Evolutionary conservation across 2,797 vertebrate species (phyloP).

Genomic region (Chromis chromis): DNA sequence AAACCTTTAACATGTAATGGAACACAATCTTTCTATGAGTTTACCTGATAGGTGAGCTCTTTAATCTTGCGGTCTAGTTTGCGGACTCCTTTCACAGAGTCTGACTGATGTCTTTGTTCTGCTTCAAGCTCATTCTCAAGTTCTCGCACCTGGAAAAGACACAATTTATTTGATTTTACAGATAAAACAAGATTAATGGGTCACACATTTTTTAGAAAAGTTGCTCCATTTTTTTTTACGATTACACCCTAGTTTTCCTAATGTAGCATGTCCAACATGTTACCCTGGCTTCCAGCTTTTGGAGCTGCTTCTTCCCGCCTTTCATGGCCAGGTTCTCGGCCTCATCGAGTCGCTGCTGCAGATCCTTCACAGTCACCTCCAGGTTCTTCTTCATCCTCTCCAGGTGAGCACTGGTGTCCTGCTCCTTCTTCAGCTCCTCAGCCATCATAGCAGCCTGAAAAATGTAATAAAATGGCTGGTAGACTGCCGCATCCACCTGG

Average conservation of each 20-base stretch:
- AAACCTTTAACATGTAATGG: no score
- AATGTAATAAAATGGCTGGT: slow-evolving; percentile 6
- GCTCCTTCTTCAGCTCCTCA: slow-evolving; percentile 90
- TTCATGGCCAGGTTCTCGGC: slow-evolving; percentile 88
- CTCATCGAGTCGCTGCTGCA: slow-evolving; percentile 85
- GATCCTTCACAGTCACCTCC: slow-evolving; percentile 86
- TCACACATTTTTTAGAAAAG: no score
- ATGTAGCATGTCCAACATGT: no score
- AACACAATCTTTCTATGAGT: no score
- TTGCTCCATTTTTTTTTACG: no score
- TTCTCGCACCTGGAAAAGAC: slow-evolving; percentile 83
- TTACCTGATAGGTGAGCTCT: slow-evolving; percentile 89
- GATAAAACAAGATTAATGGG: no score
- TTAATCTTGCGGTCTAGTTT: slow-evolving; percentile 89
- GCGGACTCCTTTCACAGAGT: slow-evolving; percentile 75
- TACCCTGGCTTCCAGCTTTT: slow-evolving; percentile 87
- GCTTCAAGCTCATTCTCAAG: slow-evolving; percentile 85
- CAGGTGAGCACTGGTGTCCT: slow-evolving; percentile 89
- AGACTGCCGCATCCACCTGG: fast-evolving
- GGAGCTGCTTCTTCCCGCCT: slow-evolving; percentile 89
- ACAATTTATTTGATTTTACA: no score
- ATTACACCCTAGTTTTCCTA: no score
- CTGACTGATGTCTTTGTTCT: slow-evolving; percentile 85
- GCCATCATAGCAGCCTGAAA: slow-evolving; percentile 88
- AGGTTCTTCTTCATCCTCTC: slow-evolving; percentile 92